These are phyloP conservation scores for Laothoe populi DNA, from an alignment of 2,888 invertebrate genomes.

Conservation along the genomic window DNA sequence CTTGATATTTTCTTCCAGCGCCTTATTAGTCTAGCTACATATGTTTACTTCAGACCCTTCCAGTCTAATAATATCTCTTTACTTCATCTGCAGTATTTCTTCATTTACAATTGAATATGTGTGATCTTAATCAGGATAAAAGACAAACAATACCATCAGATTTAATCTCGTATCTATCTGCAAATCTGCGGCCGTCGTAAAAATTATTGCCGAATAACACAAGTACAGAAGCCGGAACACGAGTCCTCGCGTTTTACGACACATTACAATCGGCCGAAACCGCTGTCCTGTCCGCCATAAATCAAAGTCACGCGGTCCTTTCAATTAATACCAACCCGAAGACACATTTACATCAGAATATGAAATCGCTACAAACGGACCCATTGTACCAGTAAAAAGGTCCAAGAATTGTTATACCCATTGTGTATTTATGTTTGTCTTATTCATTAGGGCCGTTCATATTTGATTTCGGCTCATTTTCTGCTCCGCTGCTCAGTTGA, in stretches of 20 bases:
- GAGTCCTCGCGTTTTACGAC: conserved; percentile 21
- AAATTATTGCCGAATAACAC: neutral
- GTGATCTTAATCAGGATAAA: neutral
- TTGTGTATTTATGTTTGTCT: conserved; percentile 64
- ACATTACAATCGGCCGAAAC: conserved; percentile 20
- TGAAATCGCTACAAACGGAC: conserved; percentile 36
- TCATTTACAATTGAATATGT: neutral
- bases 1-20: too few relatives aligned
- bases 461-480: conserved; percentile 72
- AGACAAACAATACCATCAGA: neutral
- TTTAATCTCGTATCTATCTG: conserved; percentile 1
- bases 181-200: conserved; percentile 18
- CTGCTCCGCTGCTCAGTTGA: conserved; percentile 45
- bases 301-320: conserved; percentile 43
- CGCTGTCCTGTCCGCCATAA: conserved; percentile 33
- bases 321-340: conserved; percentile 41
- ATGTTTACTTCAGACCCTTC: too few relatives aligned
- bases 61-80: too few relatives aligned
- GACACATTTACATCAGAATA: conserved; percentile 41
- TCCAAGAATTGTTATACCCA: conserved; percentile 35
- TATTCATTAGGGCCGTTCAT: conserved; percentile 68
- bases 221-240: neutral
- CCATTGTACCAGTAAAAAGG: conserved; percentile 42
- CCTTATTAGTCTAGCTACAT: too few relatives aligned
- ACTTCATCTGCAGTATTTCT: too few relatives aligned